Evolutionary conservation across 1,140 invertebrate genomes (phyloP), one percentile per base, ranked within the genome.

Genomic region (Macrocentrus cingulum): DNA sequence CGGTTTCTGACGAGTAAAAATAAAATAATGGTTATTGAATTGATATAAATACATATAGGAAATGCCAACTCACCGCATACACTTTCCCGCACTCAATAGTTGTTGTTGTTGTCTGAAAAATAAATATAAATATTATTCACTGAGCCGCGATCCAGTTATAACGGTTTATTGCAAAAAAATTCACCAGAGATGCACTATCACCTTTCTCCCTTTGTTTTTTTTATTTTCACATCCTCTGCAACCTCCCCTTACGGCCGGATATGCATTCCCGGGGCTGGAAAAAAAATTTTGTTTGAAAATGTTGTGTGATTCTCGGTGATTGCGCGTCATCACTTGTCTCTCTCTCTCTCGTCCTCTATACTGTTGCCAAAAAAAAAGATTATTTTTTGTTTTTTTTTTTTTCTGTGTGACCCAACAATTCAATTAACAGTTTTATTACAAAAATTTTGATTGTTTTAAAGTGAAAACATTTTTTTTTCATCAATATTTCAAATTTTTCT

Each of bases 41-140:
- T n/a, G n/a, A 49, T 2, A 25, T 2, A 23, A 23, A 49, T n/a
- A n/a, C n/a, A 25, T 15, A n/a, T 23, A 13, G 23, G 29, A 56
- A 58, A 58, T 59, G 59, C 65, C 50, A 57, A 63, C 57, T 56
- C 22, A 44, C 58, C 52, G 61, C 63, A 59, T 60, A 51, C 62
- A 60, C 60, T 62, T 60, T 49, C n/a, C 48, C 36, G 39, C 29
- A 42, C 32, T 45, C 13, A 13, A 42, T 36, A 48, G 25, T 19
- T 48, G 48, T 16, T 18, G 36, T 41, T 25, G 44, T 29, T 61
- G 50, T 65, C 62, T 61, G 37, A 56, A 55, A 63, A 63, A 65
- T 60, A 61, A 66, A 68, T 65, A 63, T 51, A 53, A 56, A 54
- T n/a, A n/a, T n/a, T n/a, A n/a, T 56, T 42, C 18, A 46, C 37